Evolutionary conservation across 1,140 invertebrate genomes (phyloP).

Genomic region (Drosophila pectinifera): DNA sequence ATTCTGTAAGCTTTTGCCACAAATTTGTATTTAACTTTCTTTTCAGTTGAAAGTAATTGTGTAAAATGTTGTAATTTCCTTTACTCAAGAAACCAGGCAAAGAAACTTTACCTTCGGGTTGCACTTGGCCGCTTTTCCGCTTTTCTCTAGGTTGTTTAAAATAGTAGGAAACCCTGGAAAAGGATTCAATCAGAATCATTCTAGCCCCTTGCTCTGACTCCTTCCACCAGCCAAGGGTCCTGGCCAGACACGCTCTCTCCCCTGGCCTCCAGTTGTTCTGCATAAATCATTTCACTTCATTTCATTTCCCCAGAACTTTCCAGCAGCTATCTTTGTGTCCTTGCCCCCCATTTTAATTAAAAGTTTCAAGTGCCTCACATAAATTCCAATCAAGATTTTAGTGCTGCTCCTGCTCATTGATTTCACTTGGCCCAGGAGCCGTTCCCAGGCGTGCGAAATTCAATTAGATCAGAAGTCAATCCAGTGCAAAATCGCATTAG

Average conservation of each 20-base stretch:
- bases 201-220: not conserved
- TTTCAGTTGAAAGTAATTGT: not conserved
- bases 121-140: too few relatives aligned
- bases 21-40: not conserved
- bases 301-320: slow-evolving; percentile 22
- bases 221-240: too few relatives aligned
- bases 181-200: not conserved
- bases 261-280: slow-evolving; percentile 1
- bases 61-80: too few relatives aligned
- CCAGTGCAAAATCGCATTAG: slow-evolving; percentile 19
- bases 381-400: slow-evolving; percentile 58
- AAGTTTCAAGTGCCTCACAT: slow-evolving; percentile 54
- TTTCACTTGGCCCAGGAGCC: slow-evolving; percentile 49
- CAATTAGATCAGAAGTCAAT: slow-evolving; percentile 63
- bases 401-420: slow-evolving; percentile 48
- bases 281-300: slow-evolving; percentile 49
- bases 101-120: too few relatives aligned
- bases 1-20: too few relatives aligned
- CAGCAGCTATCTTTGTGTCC: slow-evolving; percentile 13
- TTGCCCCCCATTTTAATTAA: slow-evolving; percentile 56
- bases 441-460: slow-evolving; percentile 51
- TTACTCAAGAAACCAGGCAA: too few relatives aligned
- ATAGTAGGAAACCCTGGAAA: not conserved
- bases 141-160: not conserved
- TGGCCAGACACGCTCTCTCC: not conserved